phyloP scores from a whole-genome alignment of 1,140 invertebrate species.

The Trichomalopsis sarcophagae region DNA sequence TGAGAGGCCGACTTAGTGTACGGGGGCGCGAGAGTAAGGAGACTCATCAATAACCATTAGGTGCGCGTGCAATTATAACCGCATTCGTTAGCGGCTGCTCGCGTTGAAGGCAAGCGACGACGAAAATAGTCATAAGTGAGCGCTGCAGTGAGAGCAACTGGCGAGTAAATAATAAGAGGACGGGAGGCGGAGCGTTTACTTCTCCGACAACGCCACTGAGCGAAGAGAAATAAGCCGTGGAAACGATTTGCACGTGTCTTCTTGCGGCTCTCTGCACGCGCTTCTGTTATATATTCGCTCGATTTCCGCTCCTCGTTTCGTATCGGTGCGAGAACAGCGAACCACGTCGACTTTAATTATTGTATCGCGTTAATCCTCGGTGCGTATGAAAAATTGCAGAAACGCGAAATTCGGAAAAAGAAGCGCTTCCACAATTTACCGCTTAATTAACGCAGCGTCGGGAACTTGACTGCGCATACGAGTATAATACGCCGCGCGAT shows the following conservation, averaged over 20 bases:
- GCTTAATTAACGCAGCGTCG: not conserved
- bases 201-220: not conserved
- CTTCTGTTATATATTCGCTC: not conserved
- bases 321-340: not conserved
- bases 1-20: slow-evolving; percentile 37
- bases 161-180: slow-evolving; percentile 47
- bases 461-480: not conserved
- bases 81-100: slow-evolving; percentile 62
- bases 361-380: not conserved
- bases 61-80: slow-evolving; percentile 70
- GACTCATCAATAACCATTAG: slow-evolving; percentile 72
- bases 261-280: not conserved
- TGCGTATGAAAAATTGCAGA: not conserved
- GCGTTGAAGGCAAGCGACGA: not conserved
- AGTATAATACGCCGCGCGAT: not conserved
- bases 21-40: slow-evolving; percentile 55
- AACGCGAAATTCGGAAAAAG: not conserved
- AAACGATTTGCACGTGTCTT: slow-evolving; percentile 40
- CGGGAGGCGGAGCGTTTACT: slow-evolving; percentile 25
- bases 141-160: not conserved
- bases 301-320: not conserved
- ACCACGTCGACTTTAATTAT: not conserved
- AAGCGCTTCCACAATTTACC: not conserved
- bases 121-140: slow-evolving; percentile 32
- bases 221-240: slow-evolving; percentile 22